A percentile compares a stretch with the other conserved stretches of the same genome.
Conservation (phyloP, 2,888 invertebrate genomes). For the Ectemnius continuus region DNA sequence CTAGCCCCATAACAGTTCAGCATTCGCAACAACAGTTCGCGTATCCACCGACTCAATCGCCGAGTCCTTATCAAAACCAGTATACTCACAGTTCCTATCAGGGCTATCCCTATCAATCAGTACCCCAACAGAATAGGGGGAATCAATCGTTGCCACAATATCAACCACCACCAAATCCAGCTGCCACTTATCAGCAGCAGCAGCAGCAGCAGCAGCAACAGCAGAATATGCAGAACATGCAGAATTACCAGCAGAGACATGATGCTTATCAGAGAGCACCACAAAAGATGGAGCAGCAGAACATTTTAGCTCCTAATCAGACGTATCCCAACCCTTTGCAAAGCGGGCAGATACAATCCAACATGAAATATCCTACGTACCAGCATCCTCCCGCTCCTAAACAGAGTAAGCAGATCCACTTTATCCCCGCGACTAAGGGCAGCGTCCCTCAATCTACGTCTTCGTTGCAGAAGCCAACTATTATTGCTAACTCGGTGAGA, state of each 20-base stretch:
- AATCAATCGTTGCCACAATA: slow-evolving; percentile 76
- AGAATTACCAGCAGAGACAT: slow-evolving; percentile 60
- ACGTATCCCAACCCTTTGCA: slow-evolving; percentile 72
- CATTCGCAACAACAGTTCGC: slow-evolving; percentile 68
- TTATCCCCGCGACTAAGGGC: slow-evolving; percentile 86
- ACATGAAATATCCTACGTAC: slow-evolving; percentile 80
- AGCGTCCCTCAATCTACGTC: slow-evolving; percentile 84
- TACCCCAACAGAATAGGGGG: slow-evolving; percentile 64
- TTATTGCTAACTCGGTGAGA: slow-evolving; percentile 70
- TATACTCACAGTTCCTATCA: slow-evolving; percentile 66
- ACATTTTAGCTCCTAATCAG: slow-evolving; percentile 69
- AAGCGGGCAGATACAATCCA: slow-evolving; percentile 72
- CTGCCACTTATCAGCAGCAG: slow-evolving; percentile 69
- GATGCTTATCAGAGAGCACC: slow-evolving; percentile 72
- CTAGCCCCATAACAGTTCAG: slow-evolving; percentile 74
- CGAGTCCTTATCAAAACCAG: slow-evolving; percentile 70
- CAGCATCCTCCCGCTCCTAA: slow-evolving; percentile 83
- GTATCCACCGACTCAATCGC: slow-evolving; percentile 68
- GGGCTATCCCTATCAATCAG: slow-evolving; percentile 67
- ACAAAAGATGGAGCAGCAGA: slow-evolving; percentile 76
- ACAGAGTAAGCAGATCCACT: slow-evolving; percentile 82
- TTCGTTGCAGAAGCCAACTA: slow-evolving; percentile 46
- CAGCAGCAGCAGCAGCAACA: slow-evolving; percentile 65
- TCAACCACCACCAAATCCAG: slow-evolving; percentile 76
- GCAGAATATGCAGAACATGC: slow-evolving; percentile 53